phyloP scores from a whole-genome alignment of 2,113 vertebrate genomes.

The Callionymus lyra region DNA sequence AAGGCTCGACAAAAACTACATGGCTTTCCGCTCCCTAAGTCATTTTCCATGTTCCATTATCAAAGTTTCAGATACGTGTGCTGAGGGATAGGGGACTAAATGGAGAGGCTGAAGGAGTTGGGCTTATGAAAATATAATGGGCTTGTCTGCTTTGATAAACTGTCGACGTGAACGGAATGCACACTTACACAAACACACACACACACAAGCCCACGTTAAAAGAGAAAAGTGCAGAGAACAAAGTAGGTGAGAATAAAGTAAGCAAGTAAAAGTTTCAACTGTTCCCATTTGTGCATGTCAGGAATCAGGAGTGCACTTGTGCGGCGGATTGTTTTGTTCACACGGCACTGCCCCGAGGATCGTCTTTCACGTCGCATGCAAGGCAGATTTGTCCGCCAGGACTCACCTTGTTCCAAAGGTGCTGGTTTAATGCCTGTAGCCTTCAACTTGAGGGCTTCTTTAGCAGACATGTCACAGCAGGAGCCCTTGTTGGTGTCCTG shows the following conservation, averaged over 20 bases:
- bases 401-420: slow-evolving; percentile 94
- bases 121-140: slow-evolving; percentile 75
- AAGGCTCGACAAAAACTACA: slow-evolving; percentile 52
- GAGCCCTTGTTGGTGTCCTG: slow-evolving; percentile 99
- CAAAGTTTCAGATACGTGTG: slow-evolving; percentile 68
- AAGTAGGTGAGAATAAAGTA: slow-evolving; percentile 34
- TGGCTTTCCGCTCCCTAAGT: slow-evolving; percentile 62
- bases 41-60: slow-evolving; percentile 75
- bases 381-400: slow-evolving; percentile 32
- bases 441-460: slow-evolving; percentile 98
- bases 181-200: slow-evolving; percentile 10
- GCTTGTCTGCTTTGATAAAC: slow-evolving; percentile 71
- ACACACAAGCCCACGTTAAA: slow-evolving; percentile 18
- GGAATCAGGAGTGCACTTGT: not conserved
- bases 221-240: slow-evolving; percentile 34
- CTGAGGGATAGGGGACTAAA: slow-evolving; percentile 62
- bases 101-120: slow-evolving; percentile 69
- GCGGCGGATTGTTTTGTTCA: too few species aligned
- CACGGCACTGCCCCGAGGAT: too few species aligned
- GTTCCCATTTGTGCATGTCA: slow-evolving; percentile 16
- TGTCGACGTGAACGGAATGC: slow-evolving; percentile 48
- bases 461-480: slow-evolving; percentile 99
- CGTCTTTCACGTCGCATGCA: slow-evolving; percentile 14
- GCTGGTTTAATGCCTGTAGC: slow-evolving; percentile 88
- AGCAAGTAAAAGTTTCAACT: slow-evolving; percentile 22